These are phyloP conservation scores for Leguminivora glycinivorella DNA, from an alignment of 1,140 invertebrate species.

Conservation along the genomic window DNA sequence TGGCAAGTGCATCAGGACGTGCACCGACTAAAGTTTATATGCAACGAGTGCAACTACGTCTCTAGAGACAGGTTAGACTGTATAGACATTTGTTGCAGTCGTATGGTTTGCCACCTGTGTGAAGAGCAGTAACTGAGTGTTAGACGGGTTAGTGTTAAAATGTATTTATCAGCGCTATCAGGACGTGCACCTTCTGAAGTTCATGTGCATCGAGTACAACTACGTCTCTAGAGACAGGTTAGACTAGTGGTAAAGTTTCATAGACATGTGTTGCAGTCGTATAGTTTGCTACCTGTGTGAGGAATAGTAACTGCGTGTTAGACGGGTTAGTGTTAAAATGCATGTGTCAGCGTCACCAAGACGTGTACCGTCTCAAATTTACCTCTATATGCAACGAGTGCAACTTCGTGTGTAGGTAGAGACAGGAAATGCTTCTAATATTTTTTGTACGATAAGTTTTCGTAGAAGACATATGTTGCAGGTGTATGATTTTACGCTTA, in stretches of 20 bases:
- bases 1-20: slow-evolving; percentile 1
- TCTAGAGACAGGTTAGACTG: neutral
- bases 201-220: neutral
- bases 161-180: too few species aligned
- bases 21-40: slow-evolving; percentile 8
- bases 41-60: neutral
- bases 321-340: too few species aligned
- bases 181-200: slow-evolving; percentile 10
- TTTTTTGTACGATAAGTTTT: neutral
- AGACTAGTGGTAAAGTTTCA: too few species aligned
- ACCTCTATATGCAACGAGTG: neutral
- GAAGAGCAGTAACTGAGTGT: too few species aligned
- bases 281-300: too few species aligned
- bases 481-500: neutral
- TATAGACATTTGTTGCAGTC: too few species aligned
- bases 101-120: too few species aligned
- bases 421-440: neutral
- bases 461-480: neutral
- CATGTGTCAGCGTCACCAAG: neutral
- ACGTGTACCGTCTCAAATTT: slow-evolving; percentile 11
- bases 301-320: too few species aligned
- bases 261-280: too few species aligned
- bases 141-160: too few species aligned
- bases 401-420: neutral
- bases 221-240: slow-evolving; percentile 12